phyloP scores from a whole-genome alignment of 2,797 vertebrate species.

The Parauchenoglanis ngamensis region DNA sequence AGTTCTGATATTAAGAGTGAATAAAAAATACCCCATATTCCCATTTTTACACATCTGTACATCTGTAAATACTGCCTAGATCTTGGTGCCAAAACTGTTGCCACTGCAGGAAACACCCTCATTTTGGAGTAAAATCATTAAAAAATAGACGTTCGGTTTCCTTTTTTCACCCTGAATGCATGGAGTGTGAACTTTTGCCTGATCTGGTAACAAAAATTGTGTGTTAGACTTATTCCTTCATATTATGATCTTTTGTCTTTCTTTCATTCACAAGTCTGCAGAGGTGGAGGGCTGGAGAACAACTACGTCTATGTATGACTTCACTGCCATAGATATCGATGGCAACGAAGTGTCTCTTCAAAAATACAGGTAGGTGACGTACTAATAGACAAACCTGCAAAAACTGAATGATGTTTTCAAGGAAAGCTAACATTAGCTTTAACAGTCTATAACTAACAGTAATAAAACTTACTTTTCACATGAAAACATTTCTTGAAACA shows the following conservation, averaged over 20 bases:
- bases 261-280: conserved; percentile 72
- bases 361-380: conserved; percentile 81
- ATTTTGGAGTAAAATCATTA: not conserved
- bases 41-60: not conserved
- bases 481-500: too few relatives aligned
- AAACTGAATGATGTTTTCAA: too few relatives aligned
- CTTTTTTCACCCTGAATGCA: too few relatives aligned
- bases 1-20: not conserved
- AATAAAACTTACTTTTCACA: not conserved
- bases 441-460: not conserved
- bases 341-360: conserved; percentile 84
- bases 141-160: too few relatives aligned
- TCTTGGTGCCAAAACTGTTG: not conserved
- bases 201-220: not conserved
- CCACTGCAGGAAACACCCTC: not conserved
- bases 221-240: not conserved
- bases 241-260: not conserved
- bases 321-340: conserved; percentile 87
- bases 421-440: not conserved
- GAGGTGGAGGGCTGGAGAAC: conserved; percentile 78
- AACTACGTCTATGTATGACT: conserved; percentile 87
- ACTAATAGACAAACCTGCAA: not conserved
- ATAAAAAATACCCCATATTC: not conserved
- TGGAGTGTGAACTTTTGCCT: too few relatives aligned
- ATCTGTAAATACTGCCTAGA: not conserved